Evolutionary conservation across 2,113 vertebrate genomes (phyloP), one percentile per base, ranked within the genome.

Genomic region (Amblyopsis rosae): DNA sequence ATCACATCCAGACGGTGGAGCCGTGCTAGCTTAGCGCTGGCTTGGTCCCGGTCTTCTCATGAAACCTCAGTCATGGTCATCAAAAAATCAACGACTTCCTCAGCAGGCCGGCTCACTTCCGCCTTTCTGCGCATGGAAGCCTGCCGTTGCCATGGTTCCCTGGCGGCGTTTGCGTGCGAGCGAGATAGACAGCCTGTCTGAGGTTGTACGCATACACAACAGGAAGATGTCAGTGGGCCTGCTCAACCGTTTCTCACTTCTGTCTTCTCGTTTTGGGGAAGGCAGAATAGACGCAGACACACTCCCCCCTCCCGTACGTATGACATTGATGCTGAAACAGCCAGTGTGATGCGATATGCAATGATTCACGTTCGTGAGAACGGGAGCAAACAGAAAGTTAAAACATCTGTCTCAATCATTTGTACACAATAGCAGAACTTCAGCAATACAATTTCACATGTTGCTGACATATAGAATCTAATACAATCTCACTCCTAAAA

Each of bases 31-130:
- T 72, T 82, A 81, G 77, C 63, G 62, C 75, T 70, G 67, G 69
- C 58, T 72, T 63, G 73, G 82, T 86, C 84, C 87, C 79, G 67
- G 89, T 84, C 57, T 85, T 91, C 77, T 91, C 85, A 85, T 80
- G 85, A 90, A 93, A 93, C 88, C 88, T 49, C 81, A 60, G 55
- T 19, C 17, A 91, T 90, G 90, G 91, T 91, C 94, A 94, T 92
- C 79, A 91, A 94, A 90, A 87, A 89, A 83, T 89, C 80, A 69
- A 93, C 61, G 79, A 95, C 94, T 98, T 96, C 96, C 95, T 92
- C 90, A 87, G 92, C 46, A 54, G 16, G 58, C 54, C 50, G 64
- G 65, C 87, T 87, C 87, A 91, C 95, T 96, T 95, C 96, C 90
- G 93, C 88, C 91, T 96, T 56, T 95, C 82, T 85, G 86, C 49